Evolutionary conservation across 2,113 vertebrate species (phyloP), one percentile per base, ranked within the genome.

Genomic region (Panurus biarmicus): DNA sequence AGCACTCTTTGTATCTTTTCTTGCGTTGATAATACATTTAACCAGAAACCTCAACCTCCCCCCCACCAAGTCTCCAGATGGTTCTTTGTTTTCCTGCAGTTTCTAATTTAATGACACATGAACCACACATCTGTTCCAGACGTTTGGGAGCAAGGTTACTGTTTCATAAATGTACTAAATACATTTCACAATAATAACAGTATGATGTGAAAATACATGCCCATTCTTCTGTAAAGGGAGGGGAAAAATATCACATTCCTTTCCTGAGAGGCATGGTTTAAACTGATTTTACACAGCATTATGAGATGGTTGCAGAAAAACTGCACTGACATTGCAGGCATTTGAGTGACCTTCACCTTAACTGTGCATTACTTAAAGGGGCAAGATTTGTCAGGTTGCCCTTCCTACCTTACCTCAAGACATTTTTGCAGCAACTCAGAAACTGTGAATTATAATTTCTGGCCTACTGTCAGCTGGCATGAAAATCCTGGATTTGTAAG

Each of bases 41-140:
- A 83, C 51, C 66, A 94, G 48, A 88, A 88, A 84, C 17, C 69
- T 88, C 93, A 83, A 44, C 25, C 44, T 69, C 23, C 38, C 62
- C 22, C 82, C 66, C 20, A 42, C 72, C 26, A 83, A 66, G 78
- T 42, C 94, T 91, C 85, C 91, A 96, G 90, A 95, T 95, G 93
- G 94, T 90, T 96, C 94, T 95, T 95, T 92, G 75, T 94, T 95
- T 93, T 87, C 85, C 85, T 60, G 78, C 82, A 91, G 90, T 85
- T 95, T 88, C 82, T 84, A 65, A 81, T 90, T 91, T 94, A 95
- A 95, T 81, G 85, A 94, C 79, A 95, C 60, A 72, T 12, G 76
- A 95, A 95, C 89, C 67, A 51, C 25, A 24, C 75, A 84, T 28
- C 25, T 10, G 47, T 67, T 95, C 77, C 82, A 93, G 69, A 82